Base-by-base conservation (phyloP, 2,797 vertebrate species). In the Sebastolobus altivelis region DNA sequence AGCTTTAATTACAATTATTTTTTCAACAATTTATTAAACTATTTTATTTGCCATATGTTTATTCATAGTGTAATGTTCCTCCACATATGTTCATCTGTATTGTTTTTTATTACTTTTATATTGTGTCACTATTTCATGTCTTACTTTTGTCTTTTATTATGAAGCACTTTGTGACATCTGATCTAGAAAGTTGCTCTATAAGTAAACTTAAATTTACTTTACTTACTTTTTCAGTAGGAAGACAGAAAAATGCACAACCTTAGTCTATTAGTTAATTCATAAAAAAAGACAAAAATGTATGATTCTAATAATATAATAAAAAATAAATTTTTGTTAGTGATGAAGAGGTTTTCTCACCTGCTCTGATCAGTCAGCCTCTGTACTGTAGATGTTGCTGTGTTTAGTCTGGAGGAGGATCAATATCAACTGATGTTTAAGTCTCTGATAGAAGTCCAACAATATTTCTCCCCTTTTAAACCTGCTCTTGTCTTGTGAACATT, bases 301-400 rank as follows among this genome's bases (percentile, higher is more conserved):
- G 12, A 25, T 38, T 38, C 2, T 63, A 25, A 63, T 65, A 27
- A 38, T 25, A 40, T 40, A 2, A 22, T 59, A 22, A 62, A 59
- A 52, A 52, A 52, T 8, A 2, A 0, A 9, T 37, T 13, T 22
- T 0, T 62, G 60, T 62, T n/a, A 4, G 0, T 12, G 11, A 37
- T 62, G 13, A 49, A 61, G 31, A 61, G 3, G 4, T 52, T 38
- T 65, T 38, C 66, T 58, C 12, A 80, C 59, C 79, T 65, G 71
- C 14, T 73, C 31, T 27, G 5, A 27, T 63, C 59, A 58, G 2
- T 14, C 6, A 8, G n/a, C 9, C 40, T 35, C 38, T 46, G 69
- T 43, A 4, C 25, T 46, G 12, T n/a, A 31, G 22, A 43, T 60
- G 55, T 60, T 33, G 35, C 43, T 54, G 1, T 22, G 25, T 38